A percentile compares a stretch with the other conserved stretches of the same genome.
Conservation (phyloP, 2,797 vertebrate genomes). For the Macroramphosus scolopax region DNA sequence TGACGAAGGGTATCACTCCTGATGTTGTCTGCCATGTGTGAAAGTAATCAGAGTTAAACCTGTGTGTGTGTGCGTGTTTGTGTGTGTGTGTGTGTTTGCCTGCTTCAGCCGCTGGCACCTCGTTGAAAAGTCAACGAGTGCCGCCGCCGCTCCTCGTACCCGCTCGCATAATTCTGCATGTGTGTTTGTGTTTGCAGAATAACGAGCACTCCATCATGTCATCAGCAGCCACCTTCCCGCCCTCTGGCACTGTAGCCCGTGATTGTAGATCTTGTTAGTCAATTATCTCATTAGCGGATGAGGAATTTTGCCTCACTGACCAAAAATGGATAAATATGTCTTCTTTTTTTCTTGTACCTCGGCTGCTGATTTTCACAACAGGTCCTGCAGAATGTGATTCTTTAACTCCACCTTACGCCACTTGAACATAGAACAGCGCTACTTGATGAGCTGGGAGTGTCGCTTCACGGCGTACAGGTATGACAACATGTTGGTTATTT, state of each 20-base stretch:
- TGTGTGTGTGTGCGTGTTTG: constrained; percentile 1
- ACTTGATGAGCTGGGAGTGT: too few relatives aligned
- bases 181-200: constrained; percentile 16
- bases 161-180: not conserved
- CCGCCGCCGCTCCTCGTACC: not conserved
- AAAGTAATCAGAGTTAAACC: constrained; percentile 43
- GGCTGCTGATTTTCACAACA: constrained; percentile 22
- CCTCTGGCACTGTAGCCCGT: constrained; percentile 49
- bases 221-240: constrained; percentile 50
- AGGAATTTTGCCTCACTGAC: constrained; percentile 24
- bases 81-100: constrained; percentile 21
- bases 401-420: constrained; percentile 25
- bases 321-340: constrained; percentile 38
- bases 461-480: too few relatives aligned
- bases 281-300: constrained; percentile 63
- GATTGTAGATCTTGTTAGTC: constrained; percentile 69
- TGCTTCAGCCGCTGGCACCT: constrained; percentile 47
- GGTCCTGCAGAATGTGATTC: constrained; percentile 23
- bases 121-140: constrained; percentile 55
- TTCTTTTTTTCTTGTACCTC: too few relatives aligned
- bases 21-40: constrained; percentile 46
- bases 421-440: too few relatives aligned
- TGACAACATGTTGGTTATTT: too few relatives aligned
- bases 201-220: constrained; percentile 49
- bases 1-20: constrained; percentile 35